Evolutionary conservation across 53 echinoderm and acorn worm genomes (phyloP).

Genomic region (Henricia sp.): DNA sequence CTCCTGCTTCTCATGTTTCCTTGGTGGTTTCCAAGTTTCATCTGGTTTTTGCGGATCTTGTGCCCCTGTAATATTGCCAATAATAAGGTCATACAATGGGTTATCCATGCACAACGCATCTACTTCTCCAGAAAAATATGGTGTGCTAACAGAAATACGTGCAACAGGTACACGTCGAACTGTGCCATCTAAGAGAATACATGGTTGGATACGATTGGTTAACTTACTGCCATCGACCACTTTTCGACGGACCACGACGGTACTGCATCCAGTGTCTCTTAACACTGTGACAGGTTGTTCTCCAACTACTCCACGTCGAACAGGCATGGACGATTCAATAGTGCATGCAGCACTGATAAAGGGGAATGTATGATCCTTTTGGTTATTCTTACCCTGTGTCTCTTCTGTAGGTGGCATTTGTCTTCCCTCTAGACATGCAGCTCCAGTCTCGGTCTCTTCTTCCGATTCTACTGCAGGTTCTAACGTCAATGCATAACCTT

Average conservation of each 20-base stretch:
- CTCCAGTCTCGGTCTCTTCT: neutral
- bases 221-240: constrained; percentile 10
- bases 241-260: constrained; percentile 15
- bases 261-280: constrained; percentile 55
- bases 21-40: neutral
- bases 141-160: constrained; percentile 10
- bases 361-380: neutral
- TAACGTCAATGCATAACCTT: neutral
- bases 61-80: constrained; percentile 13
- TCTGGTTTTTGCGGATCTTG: constrained; percentile 20
- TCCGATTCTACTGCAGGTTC: neutral
- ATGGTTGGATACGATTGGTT: constrained; percentile 13
- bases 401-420: neutral
- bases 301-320: constrained; percentile 23
- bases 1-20: neutral
- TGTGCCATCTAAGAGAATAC: constrained; percentile 53
- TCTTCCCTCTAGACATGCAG: neutral
- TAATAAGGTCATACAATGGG: constrained; percentile 35
- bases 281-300: constrained; percentile 10
- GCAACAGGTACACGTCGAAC: constrained; percentile 33
- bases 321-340: constrained; percentile 39
- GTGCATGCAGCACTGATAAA: constrained; percentile 2
- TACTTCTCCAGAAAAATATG: constrained; percentile 21
- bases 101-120: constrained; percentile 28
- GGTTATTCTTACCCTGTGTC: neutral